Percentiles rank a stretch among this genome's conserved stretches.
phyloP scores from a whole-genome alignment of 2,797 vertebrate genomes.

The Pampus argenteus region DNA sequence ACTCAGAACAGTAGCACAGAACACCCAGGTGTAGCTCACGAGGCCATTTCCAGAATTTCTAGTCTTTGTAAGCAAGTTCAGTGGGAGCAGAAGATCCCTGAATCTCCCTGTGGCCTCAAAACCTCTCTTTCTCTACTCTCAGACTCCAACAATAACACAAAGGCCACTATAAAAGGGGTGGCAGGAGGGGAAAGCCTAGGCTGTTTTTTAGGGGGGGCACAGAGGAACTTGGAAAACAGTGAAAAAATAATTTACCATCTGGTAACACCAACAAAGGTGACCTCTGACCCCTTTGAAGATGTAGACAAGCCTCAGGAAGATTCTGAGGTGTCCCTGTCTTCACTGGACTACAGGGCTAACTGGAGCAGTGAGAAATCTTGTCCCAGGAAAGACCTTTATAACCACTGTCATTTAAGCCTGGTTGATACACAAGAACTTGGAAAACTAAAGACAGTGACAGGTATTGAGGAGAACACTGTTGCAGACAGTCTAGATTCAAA shows the following conservation, averaged over 20 bases:
- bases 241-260: conserved; percentile 30
- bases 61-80: conserved; percentile 38
- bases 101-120: conserved; percentile 12
- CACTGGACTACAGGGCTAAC: conserved; percentile 33
- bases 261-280: conserved; percentile 24
- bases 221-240: conserved; percentile 22
- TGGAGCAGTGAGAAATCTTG: conserved; percentile 51
- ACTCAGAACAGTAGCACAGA: conserved; percentile 19
- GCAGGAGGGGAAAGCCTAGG: neutral
- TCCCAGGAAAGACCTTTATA: conserved; percentile 22
- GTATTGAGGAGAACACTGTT: neutral
- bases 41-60: conserved; percentile 8
- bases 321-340: conserved; percentile 23
- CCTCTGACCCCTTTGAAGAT: conserved; percentile 6
- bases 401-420: conserved; percentile 18
- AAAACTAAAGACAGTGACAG: conserved; percentile 16
- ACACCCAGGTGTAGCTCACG: conserved; percentile 14
- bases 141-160: conserved; percentile 75
- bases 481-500: conserved; percentile 19
- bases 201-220: conserved; percentile 24
- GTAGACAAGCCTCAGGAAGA: neutral
- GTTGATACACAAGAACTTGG: conserved; percentile 32
- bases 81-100: conserved; percentile 15
- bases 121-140: conserved; percentile 38
- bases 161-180: conserved; percentile 20